Conservation (phyloP, 2,797 vertebrate species). For the Sebastiscus albofasciatus region DNA sequence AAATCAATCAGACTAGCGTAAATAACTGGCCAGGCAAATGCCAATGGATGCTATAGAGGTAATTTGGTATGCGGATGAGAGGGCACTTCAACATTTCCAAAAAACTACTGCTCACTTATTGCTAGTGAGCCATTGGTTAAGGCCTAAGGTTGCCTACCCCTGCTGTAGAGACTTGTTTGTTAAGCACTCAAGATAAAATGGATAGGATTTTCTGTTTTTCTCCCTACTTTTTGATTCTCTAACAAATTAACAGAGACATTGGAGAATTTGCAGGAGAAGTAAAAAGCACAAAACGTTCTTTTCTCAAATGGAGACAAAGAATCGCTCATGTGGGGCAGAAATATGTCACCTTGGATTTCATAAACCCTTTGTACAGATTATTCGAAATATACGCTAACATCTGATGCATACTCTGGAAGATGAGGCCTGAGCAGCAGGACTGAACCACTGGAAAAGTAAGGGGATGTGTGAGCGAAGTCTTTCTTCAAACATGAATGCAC, state of each 20-base stretch:
- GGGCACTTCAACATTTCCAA: too few species aligned
- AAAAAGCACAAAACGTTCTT: not conserved
- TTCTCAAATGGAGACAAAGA: not conserved
- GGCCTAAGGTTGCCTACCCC: too few species aligned
- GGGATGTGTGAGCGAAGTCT: not conserved
- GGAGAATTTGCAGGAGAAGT: not conserved
- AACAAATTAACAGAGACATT: not conserved
- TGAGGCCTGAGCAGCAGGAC: not conserved
- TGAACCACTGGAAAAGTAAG: not conserved
- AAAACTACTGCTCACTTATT: too few species aligned
- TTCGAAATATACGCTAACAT: not conserved
- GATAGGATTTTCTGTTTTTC: not conserved
- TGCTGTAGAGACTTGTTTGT: not conserved
- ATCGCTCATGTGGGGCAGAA: not conserved
- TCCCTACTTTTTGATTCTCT: not conserved
- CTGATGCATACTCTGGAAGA: not conserved
- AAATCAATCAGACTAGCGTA: too few species aligned
- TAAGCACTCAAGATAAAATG: not conserved
- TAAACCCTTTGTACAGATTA: not conserved
- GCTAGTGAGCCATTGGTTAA: too few species aligned
- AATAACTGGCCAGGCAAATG: too few species aligned
- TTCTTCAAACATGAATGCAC: constrained; percentile 1
- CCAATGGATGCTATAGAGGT: rapidly evolving
- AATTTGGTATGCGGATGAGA: too few species aligned
- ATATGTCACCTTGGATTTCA: not conserved